phyloP scores from a whole-genome alignment of 2,797 vertebrate genomes.

The Echeneis naucrates region DNA sequence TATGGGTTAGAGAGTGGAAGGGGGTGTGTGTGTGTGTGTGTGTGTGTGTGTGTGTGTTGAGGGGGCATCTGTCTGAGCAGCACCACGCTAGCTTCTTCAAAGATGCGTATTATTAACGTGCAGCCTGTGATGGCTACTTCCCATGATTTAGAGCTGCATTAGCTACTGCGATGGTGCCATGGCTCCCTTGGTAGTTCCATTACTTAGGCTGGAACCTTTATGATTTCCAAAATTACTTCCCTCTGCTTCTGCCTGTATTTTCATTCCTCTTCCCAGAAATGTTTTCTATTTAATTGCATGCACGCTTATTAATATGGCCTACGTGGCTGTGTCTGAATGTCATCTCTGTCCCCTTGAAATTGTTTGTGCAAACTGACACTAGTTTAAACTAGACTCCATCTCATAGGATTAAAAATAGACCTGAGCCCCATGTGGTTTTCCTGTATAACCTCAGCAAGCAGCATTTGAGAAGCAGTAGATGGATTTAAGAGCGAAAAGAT shows the following conservation, averaged over 20 bases:
- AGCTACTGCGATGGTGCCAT: background rate
- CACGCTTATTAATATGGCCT: background rate
- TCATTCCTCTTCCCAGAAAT: constrained; percentile 1
- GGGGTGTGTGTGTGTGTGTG: constrained; percentile 3
- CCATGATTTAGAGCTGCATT: constrained; percentile 18
- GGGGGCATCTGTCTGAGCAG: background rate
- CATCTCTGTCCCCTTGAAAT: constrained; percentile 1
- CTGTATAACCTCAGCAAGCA: constrained; percentile 40
- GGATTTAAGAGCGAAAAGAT: background rate
- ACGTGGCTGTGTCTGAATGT: background rate
- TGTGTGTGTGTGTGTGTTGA: constrained; percentile 5
- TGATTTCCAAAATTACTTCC: constrained; percentile 7
- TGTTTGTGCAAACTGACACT: constrained; percentile 25
- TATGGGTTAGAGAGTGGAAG: background rate
- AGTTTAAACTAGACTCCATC: constrained; percentile 2
- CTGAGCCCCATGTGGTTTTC: constrained; percentile 63
- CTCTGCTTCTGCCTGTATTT: background rate
- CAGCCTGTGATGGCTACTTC: constrained; percentile 9
- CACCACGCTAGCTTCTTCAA: background rate
- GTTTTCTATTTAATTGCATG: background rate
- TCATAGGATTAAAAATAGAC: constrained; percentile 50
- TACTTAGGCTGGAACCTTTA: background rate
- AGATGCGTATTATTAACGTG: constrained; percentile 26
- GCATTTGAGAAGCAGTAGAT: constrained; percentile 12
- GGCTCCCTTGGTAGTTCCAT: background rate